Conservation (phyloP, 1,140 invertebrate species). For the Mya arenaria region DNA sequence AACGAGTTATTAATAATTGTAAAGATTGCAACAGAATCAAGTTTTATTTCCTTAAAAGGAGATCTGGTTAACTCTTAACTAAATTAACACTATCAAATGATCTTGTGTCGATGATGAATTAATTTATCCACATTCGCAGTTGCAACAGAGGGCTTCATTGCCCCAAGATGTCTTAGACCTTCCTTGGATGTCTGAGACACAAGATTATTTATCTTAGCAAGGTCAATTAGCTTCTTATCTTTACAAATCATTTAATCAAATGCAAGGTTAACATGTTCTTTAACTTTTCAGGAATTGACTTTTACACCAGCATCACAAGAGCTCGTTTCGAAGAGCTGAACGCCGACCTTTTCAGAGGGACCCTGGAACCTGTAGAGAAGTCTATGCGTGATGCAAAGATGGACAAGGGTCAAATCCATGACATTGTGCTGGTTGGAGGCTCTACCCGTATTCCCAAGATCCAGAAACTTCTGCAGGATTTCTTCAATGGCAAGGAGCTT, state of each 20-base stretch:
- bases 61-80: background rate
- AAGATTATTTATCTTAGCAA: background rate
- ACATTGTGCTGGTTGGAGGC: constrained; percentile 98
- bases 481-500: constrained; percentile 82
- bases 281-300: constrained; percentile 85
- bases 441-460: constrained; percentile 99
- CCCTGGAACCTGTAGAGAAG: constrained; percentile 97
- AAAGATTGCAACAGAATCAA: background rate
- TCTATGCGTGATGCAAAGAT: constrained; percentile 95
- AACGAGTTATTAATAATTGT: background rate
- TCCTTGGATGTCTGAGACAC: background rate
- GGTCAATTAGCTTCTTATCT: background rate
- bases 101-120: background rate
- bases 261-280: background rate
- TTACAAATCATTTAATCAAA: background rate
- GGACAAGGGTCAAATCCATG: constrained; percentile 95
- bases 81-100: too few relatives aligned
- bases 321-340: constrained; percentile 85
- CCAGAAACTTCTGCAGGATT: constrained; percentile 95
- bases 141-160: background rate
- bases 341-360: constrained; percentile 92
- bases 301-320: constrained; percentile 80
- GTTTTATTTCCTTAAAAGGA: background rate
- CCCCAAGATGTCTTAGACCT: background rate
- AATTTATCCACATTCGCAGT: background rate